These are phyloP conservation scores for Pteropus alecto DNA, from an alignment of 2,113 vertebrate genomes.

Conservation along the genomic window DNA sequence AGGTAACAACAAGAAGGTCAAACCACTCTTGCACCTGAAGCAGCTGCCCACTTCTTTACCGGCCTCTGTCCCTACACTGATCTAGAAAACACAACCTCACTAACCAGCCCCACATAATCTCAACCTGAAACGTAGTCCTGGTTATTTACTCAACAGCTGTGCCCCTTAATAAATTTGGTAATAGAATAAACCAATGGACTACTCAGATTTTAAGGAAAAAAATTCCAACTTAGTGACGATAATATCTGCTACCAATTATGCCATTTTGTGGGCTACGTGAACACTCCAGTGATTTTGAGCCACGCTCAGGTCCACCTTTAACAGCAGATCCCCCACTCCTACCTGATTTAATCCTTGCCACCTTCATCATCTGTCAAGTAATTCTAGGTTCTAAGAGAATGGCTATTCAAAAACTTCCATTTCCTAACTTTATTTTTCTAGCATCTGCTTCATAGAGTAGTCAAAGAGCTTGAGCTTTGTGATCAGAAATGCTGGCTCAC, in stretches of 20 bases:
- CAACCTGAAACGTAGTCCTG: background rate
- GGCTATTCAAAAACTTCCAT: background rate
- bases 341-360: background rate
- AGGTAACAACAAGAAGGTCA: background rate
- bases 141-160: background rate
- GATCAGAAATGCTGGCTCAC: background rate
- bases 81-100: background rate
- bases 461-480: background rate
- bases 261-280: background rate
- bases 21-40: background rate
- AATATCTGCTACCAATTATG: background rate
- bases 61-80: background rate
- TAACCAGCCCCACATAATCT: background rate
- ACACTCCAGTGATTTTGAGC: fast-evolving
- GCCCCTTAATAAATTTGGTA: background rate
- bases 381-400: background rate
- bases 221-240: background rate
- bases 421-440: background rate
- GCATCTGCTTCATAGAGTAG: fast-evolving
- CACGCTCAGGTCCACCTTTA: background rate
- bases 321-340: background rate
- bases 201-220: background rate
- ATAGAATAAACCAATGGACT: background rate
- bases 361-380: background rate
- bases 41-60: background rate